Evolutionary conservation across 35 echinoderm and acorn worm genomes (phyloP).

Genomic region (Ophiothrix spiculata): DNA sequence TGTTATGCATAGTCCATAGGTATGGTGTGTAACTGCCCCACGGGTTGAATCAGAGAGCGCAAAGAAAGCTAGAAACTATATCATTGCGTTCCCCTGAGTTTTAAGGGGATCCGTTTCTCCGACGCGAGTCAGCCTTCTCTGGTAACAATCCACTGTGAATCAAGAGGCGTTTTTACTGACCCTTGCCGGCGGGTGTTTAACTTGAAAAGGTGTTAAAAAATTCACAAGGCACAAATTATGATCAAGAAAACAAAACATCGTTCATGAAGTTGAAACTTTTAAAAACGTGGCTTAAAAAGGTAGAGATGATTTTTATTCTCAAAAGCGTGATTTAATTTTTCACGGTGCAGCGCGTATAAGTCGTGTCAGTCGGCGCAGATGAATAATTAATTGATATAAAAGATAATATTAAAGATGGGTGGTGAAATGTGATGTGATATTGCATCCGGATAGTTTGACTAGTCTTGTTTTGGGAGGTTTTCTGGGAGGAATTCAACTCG

Average conservation of each 20-base stretch:
- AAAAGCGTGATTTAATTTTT: slow-evolving; percentile 10
- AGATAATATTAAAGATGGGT: neutral
- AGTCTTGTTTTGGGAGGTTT: neutral
- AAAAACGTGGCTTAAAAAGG: neutral
- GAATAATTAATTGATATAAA: neutral
- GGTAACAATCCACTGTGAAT: neutral
- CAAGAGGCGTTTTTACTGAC: neutral
- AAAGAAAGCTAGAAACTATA: neutral
- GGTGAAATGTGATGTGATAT: neutral
- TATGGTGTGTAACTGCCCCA: neutral
- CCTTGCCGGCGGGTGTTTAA: slow-evolving; percentile 3
- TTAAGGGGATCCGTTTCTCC: neutral
- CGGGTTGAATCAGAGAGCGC: slow-evolving; percentile 3
- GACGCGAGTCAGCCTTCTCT: neutral
- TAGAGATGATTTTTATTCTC: neutral
- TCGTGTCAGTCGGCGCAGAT: neutral
- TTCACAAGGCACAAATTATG: neutral
- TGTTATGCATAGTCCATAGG: slow-evolving; percentile 9
- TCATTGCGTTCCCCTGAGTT: neutral
- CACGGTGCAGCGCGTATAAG: neutral
- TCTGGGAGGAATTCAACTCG: neutral
- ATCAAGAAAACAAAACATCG: neutral
- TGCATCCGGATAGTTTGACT: neutral
- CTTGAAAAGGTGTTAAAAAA: neutral
- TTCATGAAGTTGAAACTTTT: neutral